Evolutionary conservation across 2,888 invertebrate genomes (phyloP), one percentile per base, ranked within the genome.

Genomic region (Drosophila paracracens): DNA sequence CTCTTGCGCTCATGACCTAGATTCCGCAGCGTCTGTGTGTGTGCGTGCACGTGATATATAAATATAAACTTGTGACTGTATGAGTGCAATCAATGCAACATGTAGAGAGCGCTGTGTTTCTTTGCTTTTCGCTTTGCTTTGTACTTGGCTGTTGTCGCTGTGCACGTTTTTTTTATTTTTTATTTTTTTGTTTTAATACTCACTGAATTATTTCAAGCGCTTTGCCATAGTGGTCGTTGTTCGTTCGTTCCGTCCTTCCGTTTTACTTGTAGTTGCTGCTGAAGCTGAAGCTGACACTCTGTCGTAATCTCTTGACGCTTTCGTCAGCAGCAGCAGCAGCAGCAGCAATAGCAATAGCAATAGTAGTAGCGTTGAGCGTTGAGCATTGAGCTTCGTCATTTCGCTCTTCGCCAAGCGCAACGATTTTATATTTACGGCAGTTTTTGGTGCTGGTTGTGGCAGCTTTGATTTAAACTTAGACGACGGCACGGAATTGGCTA

Each of bases 1-100:
- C 93, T 93, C 93, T 91, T 93, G 91, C 93, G 92, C 92, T 92
- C 93, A 92, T 93, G 93, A 93, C 93, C 93, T 92, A 93, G 93
- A 93, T 93, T 92, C 91, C 89, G 81, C 68, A 61, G 67, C 54
- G 70, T 57, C 40, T 46, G 64, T 71, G 84, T 86, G 70, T 86
- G 70, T 86, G 76, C 58, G 89, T 90, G 87, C 90, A 87, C 88
- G 89, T 91, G 87, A 86, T 87, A 87, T 83, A 84, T 78, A 75
- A 69, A 81, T 69, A 69, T 60, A 78, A 64, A 50, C 59, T 70
- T 69, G 58, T 60, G 61, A 64, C 48, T 72, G 56, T 72, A 48
- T 73, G 74, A 91, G 82, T 89, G 91, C 88, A 91, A 92, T 92
- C 92, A 92, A 92, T 92, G 92, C 92, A 92, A 92, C 92, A 92